Base-by-base conservation (phyloP, 2,888 invertebrate species). In the Synergus itoensis region DNA sequence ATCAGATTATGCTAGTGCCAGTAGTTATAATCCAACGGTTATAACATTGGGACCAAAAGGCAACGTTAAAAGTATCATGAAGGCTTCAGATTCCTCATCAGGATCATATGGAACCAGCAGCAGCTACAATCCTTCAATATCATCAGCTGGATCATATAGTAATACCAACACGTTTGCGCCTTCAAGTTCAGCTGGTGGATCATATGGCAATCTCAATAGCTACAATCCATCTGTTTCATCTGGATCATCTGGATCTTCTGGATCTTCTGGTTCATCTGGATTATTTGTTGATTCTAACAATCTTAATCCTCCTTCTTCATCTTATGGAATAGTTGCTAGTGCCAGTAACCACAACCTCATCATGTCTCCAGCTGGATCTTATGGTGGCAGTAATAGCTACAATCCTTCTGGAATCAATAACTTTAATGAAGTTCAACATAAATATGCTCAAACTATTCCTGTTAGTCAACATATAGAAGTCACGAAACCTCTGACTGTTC, bases 391-490 rank as follows among this genome's bases (percentile, higher is more conserved):
- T n/a, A 67, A 18, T 43, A 45, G 43, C 21, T 67, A 45, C 7
- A 21, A 12, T 21, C 21, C 67, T 14, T 40, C 18, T 41, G 41
- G 14, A 67, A 11, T 14, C 7, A 21, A 21, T 45, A 45, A 45
- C 0, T 16, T 65, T 21, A 45, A 78, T 4, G 75, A 78, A 21
- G 92, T 91, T 4, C 92, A 92, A 4, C 92, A 92, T 77, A 90
- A 92, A 82, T 89, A 91, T 64, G 87, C 91, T 53, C 94, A 94
- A 40, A 92, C 94, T 0, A 93, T 94, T 77, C 94, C 94, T 0
- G 92, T 95, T 73, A 94, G 94, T 82, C 93, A 95, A 80, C 95
- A 95, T 84, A 92, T 95, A 0, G 95, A 95, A 88, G 94, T 95
- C 87, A 94, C 94, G 43, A 95, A 94, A 85, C 95, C 95, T 0